Percentiles rank a stretch among this genome's conserved stretches.
Evolutionary conservation across 1,140 invertebrate species (phyloP).

Genomic region (Pomacea maculata): DNA sequence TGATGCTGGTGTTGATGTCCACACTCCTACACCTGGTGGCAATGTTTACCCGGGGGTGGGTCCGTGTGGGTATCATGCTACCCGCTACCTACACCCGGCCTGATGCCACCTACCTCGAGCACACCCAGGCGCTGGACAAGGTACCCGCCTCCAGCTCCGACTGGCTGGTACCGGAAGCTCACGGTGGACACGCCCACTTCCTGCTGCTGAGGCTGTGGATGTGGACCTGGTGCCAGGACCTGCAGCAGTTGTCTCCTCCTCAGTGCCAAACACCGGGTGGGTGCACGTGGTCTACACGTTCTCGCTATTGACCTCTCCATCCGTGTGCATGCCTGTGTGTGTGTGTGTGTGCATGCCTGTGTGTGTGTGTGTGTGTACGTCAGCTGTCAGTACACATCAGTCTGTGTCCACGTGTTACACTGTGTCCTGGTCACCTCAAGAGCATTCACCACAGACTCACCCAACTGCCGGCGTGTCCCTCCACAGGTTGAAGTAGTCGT

Average conservation of each 20-base stretch:
- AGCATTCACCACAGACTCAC: too few relatives aligned
- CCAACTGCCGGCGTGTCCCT: too few relatives aligned
- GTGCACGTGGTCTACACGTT: neutral
- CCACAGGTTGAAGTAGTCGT: too few relatives aligned
- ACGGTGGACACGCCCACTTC: neutral
- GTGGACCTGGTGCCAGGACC: constrained; percentile 16
- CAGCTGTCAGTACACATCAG: neutral
- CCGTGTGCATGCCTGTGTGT: neutral
- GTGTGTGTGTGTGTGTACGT: neutral
- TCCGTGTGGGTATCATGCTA: neutral
- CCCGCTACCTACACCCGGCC: neutral
- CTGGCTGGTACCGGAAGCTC: too few relatives aligned
- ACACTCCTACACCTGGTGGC: neutral
- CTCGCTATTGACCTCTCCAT: neutral
- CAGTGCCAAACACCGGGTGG: constrained; percentile 2
- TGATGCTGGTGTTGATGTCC: constrained; percentile 4
- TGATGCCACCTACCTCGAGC: too few relatives aligned
- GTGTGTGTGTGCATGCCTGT: neutral
- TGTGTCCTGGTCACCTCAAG: too few relatives aligned
- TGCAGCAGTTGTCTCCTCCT: neutral
- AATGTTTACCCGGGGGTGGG: neutral
- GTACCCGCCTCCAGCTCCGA: too few relatives aligned
- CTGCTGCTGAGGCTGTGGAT: constrained; percentile 1
- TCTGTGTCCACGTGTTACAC: too few relatives aligned
- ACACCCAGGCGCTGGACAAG: too few relatives aligned